Percentiles rank a stretch among this genome's conserved stretches.
Evolutionary conservation across 2,797 vertebrate species (phyloP).

Genomic region (Xiphorhynchus erythropygius): DNA sequence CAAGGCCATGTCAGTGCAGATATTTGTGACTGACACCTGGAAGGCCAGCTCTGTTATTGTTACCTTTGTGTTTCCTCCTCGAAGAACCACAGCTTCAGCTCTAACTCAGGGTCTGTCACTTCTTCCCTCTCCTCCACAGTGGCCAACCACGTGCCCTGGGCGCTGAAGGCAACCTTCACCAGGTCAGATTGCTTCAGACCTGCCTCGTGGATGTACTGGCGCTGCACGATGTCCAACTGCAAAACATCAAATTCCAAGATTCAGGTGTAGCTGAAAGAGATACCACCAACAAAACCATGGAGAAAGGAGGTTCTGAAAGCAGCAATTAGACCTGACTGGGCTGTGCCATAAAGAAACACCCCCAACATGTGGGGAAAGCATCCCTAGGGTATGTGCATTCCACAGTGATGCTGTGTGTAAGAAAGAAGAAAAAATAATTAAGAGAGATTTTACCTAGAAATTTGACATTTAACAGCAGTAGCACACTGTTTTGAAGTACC

Average conservation of each 20-base stretch:
- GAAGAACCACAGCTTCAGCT: conserved; percentile 89
- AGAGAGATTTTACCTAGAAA: not conserved
- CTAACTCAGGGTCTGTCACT: conserved; percentile 79
- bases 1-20: not conserved
- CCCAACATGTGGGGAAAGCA: rapidly evolving
- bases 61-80: conserved; percentile 89
- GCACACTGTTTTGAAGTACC: not conserved
- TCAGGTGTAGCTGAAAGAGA: not conserved
- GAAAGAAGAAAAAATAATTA: not conserved
- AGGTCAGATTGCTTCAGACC: conserved; percentile 87
- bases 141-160: conserved; percentile 85
- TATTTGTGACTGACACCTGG: not conserved
- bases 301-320: not conserved
- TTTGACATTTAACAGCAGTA: not conserved
- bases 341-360: not conserved
- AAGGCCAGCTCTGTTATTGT: not conserved
- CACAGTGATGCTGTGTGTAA: rapidly evolving
- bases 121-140: conserved; percentile 89
- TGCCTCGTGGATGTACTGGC: conserved; percentile 87
- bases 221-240: conserved; percentile 95
- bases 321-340: not conserved
- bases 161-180: conserved; percentile 82
- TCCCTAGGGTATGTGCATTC: not conserved
- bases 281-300: rapidly evolving
- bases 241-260: not conserved